Base-by-base conservation (phyloP, 2,113 vertebrate genomes). In the Lophura nycthemera region DNA sequence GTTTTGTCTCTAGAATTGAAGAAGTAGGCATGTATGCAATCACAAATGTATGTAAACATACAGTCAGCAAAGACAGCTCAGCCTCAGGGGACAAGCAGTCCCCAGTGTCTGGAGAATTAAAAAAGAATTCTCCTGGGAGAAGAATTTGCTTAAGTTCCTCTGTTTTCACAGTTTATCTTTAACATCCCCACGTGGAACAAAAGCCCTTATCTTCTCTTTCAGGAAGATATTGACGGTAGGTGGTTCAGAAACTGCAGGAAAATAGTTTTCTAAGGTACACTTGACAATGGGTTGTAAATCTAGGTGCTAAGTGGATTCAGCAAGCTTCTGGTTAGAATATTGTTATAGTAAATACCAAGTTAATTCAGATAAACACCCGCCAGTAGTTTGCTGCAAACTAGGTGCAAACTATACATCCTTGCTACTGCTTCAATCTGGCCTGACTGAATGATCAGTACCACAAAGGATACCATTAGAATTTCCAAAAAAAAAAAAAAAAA, bases 381-480 rank as follows among this genome's bases (percentile, higher is more conserved):
- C 42, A 89, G 29, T 32, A 57, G 20, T 32, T 59, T 34, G 11
- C 32, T 48, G 36, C 52, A 82, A 7, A 32, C 16, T 4, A 13
- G 3, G 22, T 4, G 24, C n/a, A 54, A 77, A 54, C 13, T n/a
- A 30, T 0, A 25, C 10, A 25, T 56, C 64, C 27, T 34, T 50
- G 32, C 27, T 34, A 24, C 27, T 21, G 20, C 70, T 19, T 2
- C 5, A 72, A n/a, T 17, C 47, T 4, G 25, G 9, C 10, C 18
- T 10, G 29, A 50, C 20, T 20, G 30, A 47, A n/a, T 0, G 27
- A 32, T 11, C 14, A 11, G 18, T 9, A 3, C 0, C 6, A 63
- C 52, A 82, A n/a, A 59, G 30, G 13, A 21, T 19, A 30, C 6
- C 17, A 24, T 4, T n/a, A 15, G 34, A 38, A 15, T 4, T 65